These are phyloP conservation scores for Bubalus kerabau DNA, from an alignment of 2,113 vertebrate genomes.

Conservation along the genomic window DNA sequence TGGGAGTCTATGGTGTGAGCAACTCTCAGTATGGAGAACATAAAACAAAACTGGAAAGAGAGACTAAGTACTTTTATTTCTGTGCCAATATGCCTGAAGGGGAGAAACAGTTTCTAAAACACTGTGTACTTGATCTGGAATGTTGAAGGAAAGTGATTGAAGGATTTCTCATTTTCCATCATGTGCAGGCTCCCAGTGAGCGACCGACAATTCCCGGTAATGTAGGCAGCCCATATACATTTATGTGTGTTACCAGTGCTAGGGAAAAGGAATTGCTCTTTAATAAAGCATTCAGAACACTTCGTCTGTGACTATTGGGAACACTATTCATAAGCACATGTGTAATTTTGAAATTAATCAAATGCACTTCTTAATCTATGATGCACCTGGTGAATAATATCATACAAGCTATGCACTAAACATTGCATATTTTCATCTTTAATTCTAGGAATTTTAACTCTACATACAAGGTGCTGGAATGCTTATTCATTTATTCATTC, in stretches of 20 bases:
- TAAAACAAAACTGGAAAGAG: neutral
- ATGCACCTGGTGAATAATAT: neutral
- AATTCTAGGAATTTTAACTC: neutral
- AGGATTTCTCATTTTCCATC: constrained; percentile 4
- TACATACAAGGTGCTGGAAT: neutral
- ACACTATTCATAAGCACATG: neutral
- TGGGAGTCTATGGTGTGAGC: neutral
- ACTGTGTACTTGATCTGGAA: neutral
- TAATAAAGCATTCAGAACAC: constrained; percentile 38
- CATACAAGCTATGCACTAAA: neutral
- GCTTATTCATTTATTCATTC: neutral
- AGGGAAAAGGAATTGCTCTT: neutral
- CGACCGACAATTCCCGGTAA: neutral
- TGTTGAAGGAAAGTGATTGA: neutral
- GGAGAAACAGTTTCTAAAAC: neutral
- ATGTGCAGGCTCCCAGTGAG: neutral
- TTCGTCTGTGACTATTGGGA: neutral
- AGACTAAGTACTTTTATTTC: constrained; percentile 2
- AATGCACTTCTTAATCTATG: neutral
- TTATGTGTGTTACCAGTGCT: constrained; percentile 22
- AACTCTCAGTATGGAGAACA: neutral
- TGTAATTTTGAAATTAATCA: constrained; percentile 36
- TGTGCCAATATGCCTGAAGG: neutral
- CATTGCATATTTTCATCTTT: neutral
- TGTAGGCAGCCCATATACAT: neutral